Evolutionary conservation across 2,797 vertebrate species (phyloP), one percentile per base, ranked within the genome.

Genomic region (Emydoidea blandingii): DNA sequence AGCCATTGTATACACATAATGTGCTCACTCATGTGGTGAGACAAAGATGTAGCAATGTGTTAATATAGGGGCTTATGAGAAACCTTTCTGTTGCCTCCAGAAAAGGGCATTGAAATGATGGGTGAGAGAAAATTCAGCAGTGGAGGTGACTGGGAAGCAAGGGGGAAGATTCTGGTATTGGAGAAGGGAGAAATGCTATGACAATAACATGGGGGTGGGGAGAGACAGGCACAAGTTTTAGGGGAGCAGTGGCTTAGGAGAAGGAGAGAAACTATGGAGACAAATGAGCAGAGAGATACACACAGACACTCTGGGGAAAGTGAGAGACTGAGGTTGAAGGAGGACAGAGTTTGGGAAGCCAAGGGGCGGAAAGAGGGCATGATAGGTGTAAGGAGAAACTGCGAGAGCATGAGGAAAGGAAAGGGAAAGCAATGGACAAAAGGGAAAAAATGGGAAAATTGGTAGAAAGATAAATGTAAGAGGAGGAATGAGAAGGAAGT

Each of bases 61-160:
- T 85, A 94, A 87, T 34, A 68, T 65, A 92, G 72, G 49, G 83
- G 56, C 81, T 87, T 92, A 92, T 85, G 25, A 95, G 82, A 94
- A 96, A 92, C 91, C 62, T 79, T 87, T n/a, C 81, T 94, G 85
- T 94, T 47, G 79, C 72, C 87, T 92, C 86, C 81, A 91, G 6
- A 3, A 95, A 83, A 80, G 41, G 19, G 34, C 86, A 57, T 82
- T 65, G 85, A 78, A 88, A 89, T 83, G 37, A 65, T 25, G 54
- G 50, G 78, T 80, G 90, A 52, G 81, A 95, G 92, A 88, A 89
- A 83, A 49, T 59, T 21, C 41, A 76, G 25, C 23, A 29, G 41
- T 76, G 72, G 50, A 27, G 93, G 89, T 31, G 34, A 56, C 23
- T 7, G 37, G 54, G 81, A 85, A 89, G 74, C 84, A 89, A 86